Conservation (phyloP, 1,140 invertebrate genomes). For the Atta cephalotes region DNA sequence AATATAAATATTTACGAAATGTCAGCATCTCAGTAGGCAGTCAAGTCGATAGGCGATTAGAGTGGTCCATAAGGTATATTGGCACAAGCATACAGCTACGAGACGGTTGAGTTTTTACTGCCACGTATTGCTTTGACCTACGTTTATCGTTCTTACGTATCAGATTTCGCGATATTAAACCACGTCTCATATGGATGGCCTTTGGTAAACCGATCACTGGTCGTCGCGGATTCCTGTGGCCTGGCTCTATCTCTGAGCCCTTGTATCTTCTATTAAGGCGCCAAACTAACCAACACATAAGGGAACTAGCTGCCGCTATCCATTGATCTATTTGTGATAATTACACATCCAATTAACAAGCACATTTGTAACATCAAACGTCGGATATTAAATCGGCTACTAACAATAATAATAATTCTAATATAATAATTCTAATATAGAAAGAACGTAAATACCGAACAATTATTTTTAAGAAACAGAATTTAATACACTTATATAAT, state of each 20-base stretch:
- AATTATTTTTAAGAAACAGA: not conserved
- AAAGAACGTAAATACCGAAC: not conserved
- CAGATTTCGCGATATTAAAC: constrained; percentile 60
- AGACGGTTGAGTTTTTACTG: constrained; percentile 38
- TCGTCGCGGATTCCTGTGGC: constrained; percentile 70
- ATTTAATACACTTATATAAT: not conserved
- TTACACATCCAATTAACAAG: constrained; percentile 51
- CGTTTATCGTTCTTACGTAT: constrained; percentile 45
- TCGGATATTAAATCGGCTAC: not conserved
- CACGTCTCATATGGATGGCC: constrained; percentile 42
- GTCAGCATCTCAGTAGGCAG: not conserved
- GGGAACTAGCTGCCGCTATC: constrained; percentile 1
- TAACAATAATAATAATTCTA: not conserved
- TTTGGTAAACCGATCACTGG: constrained; percentile 63
- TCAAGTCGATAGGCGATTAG: constrained; percentile 21
- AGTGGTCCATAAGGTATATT: constrained; percentile 13
- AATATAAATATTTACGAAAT: constrained; percentile 41
- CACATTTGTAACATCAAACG: not conserved
- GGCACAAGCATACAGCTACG: not conserved
- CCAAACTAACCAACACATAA: constrained; percentile 50
- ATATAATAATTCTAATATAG: not conserved
- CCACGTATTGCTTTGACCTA: constrained; percentile 38
- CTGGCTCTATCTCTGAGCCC: constrained; percentile 42
- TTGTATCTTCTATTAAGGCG: constrained; percentile 63
- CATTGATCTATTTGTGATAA: constrained; percentile 52